Percentiles rank a stretch among this genome's conserved stretches.
phyloP scores from a whole-genome alignment of 2,113 vertebrate species.

The Haplotaxodon microlepis region DNA sequence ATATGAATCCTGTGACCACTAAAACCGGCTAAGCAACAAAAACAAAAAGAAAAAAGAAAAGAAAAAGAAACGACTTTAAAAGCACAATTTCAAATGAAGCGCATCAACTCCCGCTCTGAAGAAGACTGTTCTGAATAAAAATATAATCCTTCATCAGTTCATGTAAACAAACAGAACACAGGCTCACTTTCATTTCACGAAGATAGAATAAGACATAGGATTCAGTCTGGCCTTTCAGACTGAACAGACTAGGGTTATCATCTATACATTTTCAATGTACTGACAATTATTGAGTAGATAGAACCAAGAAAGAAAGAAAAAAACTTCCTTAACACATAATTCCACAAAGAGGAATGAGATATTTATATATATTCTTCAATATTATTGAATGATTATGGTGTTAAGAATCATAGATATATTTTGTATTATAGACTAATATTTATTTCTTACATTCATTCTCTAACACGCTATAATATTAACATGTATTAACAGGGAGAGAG shows the following conservation, averaged over 20 bases:
- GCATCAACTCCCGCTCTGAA: not conserved
- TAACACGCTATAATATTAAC: slow-evolving; percentile 79
- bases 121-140: slow-evolving; percentile 36
- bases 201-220: slow-evolving; percentile 24
- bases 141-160: slow-evolving; percentile 51
- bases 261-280: slow-evolving; percentile 42
- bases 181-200: slow-evolving; percentile 35
- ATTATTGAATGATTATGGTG: slow-evolving; percentile 52
- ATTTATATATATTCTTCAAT: slow-evolving; percentile 60
- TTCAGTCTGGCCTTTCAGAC: slow-evolving; percentile 21
- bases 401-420: slow-evolving; percentile 62
- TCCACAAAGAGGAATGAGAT: slow-evolving; percentile 69
- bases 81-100: slow-evolving; percentile 33
- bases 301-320: slow-evolving; percentile 29
- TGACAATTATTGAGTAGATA: slow-evolving; percentile 28
- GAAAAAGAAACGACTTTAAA: slow-evolving; percentile 20
- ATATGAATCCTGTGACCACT: slow-evolving; percentile 52
- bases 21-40: slow-evolving; percentile 20
- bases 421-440: slow-evolving; percentile 70
- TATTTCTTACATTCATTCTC: slow-evolving; percentile 77
- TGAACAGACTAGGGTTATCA: slow-evolving; percentile 23
- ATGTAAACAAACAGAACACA: slow-evolving; percentile 41
- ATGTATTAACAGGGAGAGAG: slow-evolving; percentile 71
- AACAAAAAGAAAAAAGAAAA: not conserved
- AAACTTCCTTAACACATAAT: slow-evolving; percentile 52